Base-by-base conservation (phyloP, 2,888 invertebrate genomes). In the Eupithecia tripunctaria region DNA sequence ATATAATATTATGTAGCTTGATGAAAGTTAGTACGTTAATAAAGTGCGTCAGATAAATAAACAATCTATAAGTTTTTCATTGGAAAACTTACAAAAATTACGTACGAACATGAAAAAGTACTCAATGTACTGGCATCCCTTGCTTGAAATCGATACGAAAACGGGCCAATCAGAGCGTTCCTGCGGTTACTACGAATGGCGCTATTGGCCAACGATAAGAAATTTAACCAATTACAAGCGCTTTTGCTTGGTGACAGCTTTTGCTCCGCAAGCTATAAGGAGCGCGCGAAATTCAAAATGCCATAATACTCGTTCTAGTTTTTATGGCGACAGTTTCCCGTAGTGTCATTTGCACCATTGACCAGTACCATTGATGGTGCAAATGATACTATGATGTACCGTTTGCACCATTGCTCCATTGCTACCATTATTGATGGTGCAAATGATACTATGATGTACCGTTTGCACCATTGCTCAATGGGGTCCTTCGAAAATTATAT, bases 271-370 rank as follows among this genome's bases (percentile, higher is more conserved):
- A 15, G 7, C 15, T 43, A 7, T n/a, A n/a, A n/a, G 8, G 36
- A 56, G 36, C 70, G 65, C 70, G 70, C 70, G 59, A 70, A 56
- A 65, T 56, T 56, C 27, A 29, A 69, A 47, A 43, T 18, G 41
- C 12, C 1, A 38, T 38, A 36, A 3, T 5, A 2, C 5, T 29
- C n/a, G n/a, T n/a, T n/a, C n/a, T n/a, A n/a, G n/a, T n/a, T n/a
- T n/a, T n/a, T n/a, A n/a, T n/a, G n/a, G n/a, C n/a, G n/a, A n/a
- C n/a, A n/a, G n/a, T n/a, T n/a, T n/a, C n/a, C n/a, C n/a, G n/a
- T n/a, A n/a, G n/a, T n/a, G n/a, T n/a, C n/a, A n/a, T n/a, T n/a
- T n/a, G n/a, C n/a, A n/a, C n/a, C n/a, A n/a, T n/a, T n/a, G n/a
- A n/a, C n/a, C n/a, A n/a, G n/a, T n/a, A n/a, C n/a, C n/a, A n/a